These are phyloP conservation scores for Micoletzkya japonica DNA, from an alignment of 2,888 invertebrate species.

Conservation along the genomic window DNA sequence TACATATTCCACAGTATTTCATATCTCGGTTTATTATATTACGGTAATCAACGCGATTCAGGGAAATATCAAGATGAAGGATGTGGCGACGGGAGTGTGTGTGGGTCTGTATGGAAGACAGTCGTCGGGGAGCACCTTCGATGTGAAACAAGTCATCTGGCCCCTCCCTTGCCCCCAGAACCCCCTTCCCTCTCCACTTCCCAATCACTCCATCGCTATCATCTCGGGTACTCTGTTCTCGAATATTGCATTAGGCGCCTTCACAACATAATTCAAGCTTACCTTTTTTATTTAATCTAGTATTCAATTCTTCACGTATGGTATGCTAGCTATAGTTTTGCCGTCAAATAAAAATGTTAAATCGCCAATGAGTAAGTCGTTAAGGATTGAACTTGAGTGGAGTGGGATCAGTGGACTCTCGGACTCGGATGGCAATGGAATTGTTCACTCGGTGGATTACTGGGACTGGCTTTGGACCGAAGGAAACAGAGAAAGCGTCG, in stretches of 20 bases:
- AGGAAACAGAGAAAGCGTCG: conserved; percentile 20
- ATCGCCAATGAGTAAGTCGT: not conserved
- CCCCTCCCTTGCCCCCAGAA: not conserved
- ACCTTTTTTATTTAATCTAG: not conserved
- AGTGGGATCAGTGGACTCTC: not conserved
- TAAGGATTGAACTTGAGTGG: conserved; percentile 16
- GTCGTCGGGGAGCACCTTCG: conserved; percentile 2
- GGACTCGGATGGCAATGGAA: conserved; percentile 4
- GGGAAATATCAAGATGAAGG: conserved; percentile 16
- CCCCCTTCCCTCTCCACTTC: conserved; percentile 5
- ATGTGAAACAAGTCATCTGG: conserved; percentile 5
- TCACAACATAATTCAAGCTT: not conserved
- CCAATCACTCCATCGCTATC: conserved; percentile 4
- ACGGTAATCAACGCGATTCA: not conserved
- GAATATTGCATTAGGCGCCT: not conserved
- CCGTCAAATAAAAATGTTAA: not conserved
- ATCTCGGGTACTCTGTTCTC: conserved; percentile 12
- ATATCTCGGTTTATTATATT: not conserved
- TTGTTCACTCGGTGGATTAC: conserved; percentile 8
- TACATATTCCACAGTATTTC: not conserved
- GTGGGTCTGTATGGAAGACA: conserved; percentile 19
- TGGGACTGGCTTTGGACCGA: conserved; percentile 14
- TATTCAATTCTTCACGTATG: not conserved
- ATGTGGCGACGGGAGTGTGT: conserved; percentile 1
- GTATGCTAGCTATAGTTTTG: not conserved